Percentiles rank a stretch among this genome's conserved stretches.
Conservation (phyloP, 30 jellyfish, hydroid and myxozoan genomes). For the Nemopilema nomurai region DNA sequence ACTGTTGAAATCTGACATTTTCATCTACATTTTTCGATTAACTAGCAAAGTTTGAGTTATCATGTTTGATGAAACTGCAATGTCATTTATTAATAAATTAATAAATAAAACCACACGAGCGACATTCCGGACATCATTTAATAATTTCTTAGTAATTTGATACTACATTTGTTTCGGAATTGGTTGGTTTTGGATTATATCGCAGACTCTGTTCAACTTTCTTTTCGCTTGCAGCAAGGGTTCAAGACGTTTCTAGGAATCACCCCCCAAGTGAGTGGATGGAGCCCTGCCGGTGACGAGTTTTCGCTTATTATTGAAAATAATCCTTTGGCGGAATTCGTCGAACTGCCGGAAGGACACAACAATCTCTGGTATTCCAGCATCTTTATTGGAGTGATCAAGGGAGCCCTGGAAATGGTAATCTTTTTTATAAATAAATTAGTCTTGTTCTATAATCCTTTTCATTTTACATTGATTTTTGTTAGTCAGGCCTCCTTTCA, state of each 20-base stretch:
- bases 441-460: neutral
- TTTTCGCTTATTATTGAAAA: slow-evolving; percentile 87
- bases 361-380: slow-evolving; percentile 92
- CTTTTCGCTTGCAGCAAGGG: slow-evolving; percentile 68
- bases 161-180: too few relatives aligned
- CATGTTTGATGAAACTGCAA: too few relatives aligned
- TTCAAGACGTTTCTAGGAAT: slow-evolving; percentile 95
- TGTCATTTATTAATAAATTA: too few relatives aligned
- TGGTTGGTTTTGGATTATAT: too few relatives aligned
- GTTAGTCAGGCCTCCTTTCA: neutral
- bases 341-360: slow-evolving; percentile 97
- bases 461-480: neutral
- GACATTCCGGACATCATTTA: too few relatives aligned
- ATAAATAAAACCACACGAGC: too few relatives aligned
- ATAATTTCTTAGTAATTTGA: too few relatives aligned
- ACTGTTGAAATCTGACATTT: too few relatives aligned
- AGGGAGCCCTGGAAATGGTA: slow-evolving; percentile 99
- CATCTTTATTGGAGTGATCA: slow-evolving; percentile 86
- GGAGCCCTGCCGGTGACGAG: slow-evolving; percentile 95
- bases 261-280: slow-evolving; percentile 91
- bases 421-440: neutral
- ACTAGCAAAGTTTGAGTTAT: too few relatives aligned
- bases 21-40: too few relatives aligned
- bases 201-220: too few relatives aligned
- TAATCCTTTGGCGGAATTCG: slow-evolving; percentile 98